A percentile compares a stretch with the other conserved stretches of the same genome.
Conservation (phyloP, 2,113 vertebrate genomes). For the Colossoma macropomum region DNA sequence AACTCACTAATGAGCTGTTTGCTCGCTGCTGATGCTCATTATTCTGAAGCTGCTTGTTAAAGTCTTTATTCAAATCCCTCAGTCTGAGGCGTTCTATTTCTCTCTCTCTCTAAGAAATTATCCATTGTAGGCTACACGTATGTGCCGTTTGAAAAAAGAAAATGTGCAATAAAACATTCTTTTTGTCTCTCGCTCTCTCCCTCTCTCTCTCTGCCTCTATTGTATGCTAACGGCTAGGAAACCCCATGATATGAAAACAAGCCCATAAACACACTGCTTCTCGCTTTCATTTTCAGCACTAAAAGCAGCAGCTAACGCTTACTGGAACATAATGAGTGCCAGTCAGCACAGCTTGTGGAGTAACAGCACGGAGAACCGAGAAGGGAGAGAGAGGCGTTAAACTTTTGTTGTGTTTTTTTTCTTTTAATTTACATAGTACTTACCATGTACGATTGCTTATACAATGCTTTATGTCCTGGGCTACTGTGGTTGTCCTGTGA, state of each 20-base stretch:
- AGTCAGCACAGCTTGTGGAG: neutral
- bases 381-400: neutral
- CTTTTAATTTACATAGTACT: neutral
- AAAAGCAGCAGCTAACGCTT: neutral
- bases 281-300: neutral
- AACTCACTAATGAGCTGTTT: conserved; percentile 49
- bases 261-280: neutral
- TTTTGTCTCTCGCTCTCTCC: neutral
- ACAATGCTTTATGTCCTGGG: neutral
- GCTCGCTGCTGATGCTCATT: conserved; percentile 10
- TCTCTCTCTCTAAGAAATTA: conserved; percentile 1
- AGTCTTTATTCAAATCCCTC: conserved; percentile 24
- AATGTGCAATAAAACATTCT: neutral
- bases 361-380: neutral
- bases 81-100: neutral
- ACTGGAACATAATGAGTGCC: neutral
- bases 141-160: neutral
- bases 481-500: neutral
- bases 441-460: neutral
- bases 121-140: neutral
- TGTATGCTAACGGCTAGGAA: neutral
- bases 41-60: conserved; percentile 40
- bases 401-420: neutral
- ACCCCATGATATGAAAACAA: conserved; percentile 18
- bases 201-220: neutral